Percentiles rank a stretch among this genome's conserved stretches.
Conservation (phyloP, 2,797 vertebrate species). For the Periophthalmus magnuspinnatus region DNA sequence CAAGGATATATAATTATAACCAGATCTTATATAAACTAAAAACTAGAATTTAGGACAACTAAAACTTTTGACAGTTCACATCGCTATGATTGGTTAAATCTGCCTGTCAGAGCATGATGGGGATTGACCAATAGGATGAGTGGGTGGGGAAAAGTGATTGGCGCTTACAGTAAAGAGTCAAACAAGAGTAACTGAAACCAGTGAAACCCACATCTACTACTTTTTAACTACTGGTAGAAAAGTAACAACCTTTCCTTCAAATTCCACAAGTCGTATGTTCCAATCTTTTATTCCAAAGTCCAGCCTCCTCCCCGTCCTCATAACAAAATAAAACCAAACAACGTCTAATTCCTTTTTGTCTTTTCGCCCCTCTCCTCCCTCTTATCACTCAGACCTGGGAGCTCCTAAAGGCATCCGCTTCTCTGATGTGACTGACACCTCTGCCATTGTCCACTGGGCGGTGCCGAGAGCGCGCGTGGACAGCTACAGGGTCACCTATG, state of each 20-base stretch:
- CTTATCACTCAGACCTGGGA: slow-evolving; percentile 80
- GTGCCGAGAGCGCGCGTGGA: slow-evolving; percentile 81
- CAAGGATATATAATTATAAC: too few relatives aligned
- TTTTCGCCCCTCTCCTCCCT: slow-evolving; percentile 22
- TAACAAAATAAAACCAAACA: background rate
- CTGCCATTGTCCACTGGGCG: slow-evolving; percentile 87
- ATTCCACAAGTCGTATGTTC: background rate
- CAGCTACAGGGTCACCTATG: slow-evolving; percentile 84
- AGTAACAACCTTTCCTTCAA: background rate
- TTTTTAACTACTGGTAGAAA: background rate
- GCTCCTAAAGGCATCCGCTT: slow-evolving; percentile 88
- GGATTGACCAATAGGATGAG: too few relatives aligned
- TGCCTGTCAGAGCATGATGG: too few relatives aligned
- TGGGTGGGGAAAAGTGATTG: too few relatives aligned
- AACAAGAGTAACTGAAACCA: background rate
- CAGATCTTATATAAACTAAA: too few relatives aligned
- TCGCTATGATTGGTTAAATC: too few relatives aligned
- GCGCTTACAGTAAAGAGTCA: too few relatives aligned
- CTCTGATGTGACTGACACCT: slow-evolving; percentile 89
- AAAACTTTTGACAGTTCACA: too few relatives aligned
- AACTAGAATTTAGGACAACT: too few relatives aligned
- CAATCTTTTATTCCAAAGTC: background rate
- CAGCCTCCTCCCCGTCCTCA: slow-evolving; percentile 3
- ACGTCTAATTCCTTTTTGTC: slow-evolving; percentile 21
- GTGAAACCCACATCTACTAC: background rate